Evolutionary conservation across 1,140 invertebrate genomes (phyloP), one percentile per base, ranked within the genome.

Genomic region (Onthophagus taurus): DNA sequence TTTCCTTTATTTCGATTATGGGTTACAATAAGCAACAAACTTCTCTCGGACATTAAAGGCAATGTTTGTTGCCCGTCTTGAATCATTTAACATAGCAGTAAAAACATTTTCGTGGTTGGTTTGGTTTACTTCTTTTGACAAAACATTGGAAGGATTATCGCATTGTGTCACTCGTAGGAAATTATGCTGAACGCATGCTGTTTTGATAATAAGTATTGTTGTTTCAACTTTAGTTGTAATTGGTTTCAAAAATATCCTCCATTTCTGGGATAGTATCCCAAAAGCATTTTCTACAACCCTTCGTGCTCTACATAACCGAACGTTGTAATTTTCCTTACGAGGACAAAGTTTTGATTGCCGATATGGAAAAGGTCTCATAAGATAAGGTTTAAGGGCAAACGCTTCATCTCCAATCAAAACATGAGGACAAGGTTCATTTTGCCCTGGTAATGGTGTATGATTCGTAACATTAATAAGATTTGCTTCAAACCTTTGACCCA

Each of bases 251-350:
- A 64, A 61, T 38, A 66, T 55, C 41, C 58, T 38, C 49, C 47
- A 67, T 51, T 57, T 56, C 44, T 52, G 45, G 1, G 55, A 58
- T 49, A 70, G 52, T 35, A 70, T 67, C 20, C 65, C 64, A 48
- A 71, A 71, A 6, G 61, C 59, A 59, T 65, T 68, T 59, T 69
- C 61, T 31, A 68, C 57, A 16, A 55, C 52, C 42, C 61, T 37
- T 51, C 63, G 51, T 26, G 63, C 62, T 47, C 61, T 52, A 38
- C 55, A 63, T 30, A 68, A 48, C 41, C 64, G 26, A 8, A 11
- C 44, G 47, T 54, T 56, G 48, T 47, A 53, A 17, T 38, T 58
- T 44, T 47, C 42, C 33, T 54, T 55, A 11, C 24, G 13, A 34
- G 12, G 36, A 41, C 55, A 42, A 18, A 9, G 16, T 37, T 36